These are phyloP conservation scores for Druon quercuslanigerum DNA, from an alignment of 1,140 invertebrate genomes.

Conservation along the genomic window DNA sequence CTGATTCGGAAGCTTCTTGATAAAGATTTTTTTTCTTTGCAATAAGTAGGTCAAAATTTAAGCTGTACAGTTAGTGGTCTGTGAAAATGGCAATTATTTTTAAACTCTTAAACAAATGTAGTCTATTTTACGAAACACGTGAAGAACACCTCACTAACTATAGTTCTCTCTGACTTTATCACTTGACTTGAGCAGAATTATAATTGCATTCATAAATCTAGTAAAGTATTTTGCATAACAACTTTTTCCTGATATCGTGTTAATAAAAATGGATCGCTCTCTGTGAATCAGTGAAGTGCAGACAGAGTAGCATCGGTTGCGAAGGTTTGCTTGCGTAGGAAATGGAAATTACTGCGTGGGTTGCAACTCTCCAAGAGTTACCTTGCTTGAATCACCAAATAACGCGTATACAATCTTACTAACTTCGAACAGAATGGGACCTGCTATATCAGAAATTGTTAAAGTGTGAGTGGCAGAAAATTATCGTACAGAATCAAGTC, in stretches of 20 bases:
- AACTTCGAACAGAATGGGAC: too few relatives aligned
- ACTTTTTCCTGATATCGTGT: too few relatives aligned
- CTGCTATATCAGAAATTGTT: too few relatives aligned
- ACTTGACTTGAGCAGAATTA: too few relatives aligned
- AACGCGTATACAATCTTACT: background rate
- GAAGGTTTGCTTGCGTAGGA: constrained; percentile 44
- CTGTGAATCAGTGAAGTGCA: background rate
- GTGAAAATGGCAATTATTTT: too few relatives aligned
- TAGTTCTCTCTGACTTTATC: too few relatives aligned
- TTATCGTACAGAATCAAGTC: background rate
- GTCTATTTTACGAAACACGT: too few relatives aligned
- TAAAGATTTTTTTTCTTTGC: background rate
- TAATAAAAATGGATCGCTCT: background rate
- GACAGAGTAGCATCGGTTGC: constrained; percentile 46
- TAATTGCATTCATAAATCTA: too few relatives aligned
- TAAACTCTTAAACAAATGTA: too few relatives aligned
- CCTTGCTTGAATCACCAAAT: constrained; percentile 55
- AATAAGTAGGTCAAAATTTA: background rate
- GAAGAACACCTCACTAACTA: too few relatives aligned
- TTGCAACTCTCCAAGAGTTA: constrained; percentile 41
- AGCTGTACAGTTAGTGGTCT: background rate
- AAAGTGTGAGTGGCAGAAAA: background rate
- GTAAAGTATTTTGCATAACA: too few relatives aligned
- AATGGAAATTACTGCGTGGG: constrained; percentile 52
- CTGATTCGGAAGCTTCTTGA: constrained; percentile 4